Conservation (phyloP, 2,888 invertebrate species). For the Barypeithes pellucidus region DNA sequence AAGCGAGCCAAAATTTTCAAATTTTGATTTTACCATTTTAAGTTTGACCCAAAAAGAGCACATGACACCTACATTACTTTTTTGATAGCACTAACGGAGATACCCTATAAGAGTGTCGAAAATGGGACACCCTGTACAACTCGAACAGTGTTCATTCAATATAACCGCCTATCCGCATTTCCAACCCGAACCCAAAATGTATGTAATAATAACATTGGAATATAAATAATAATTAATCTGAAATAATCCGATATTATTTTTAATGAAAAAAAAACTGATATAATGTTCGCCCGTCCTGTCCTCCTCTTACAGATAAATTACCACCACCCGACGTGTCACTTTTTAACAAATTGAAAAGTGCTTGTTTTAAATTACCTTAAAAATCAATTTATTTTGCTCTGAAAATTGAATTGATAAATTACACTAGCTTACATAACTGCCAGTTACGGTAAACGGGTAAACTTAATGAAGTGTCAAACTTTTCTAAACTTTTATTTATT, state of each 20-base stretch:
- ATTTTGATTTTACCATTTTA: too few species aligned
- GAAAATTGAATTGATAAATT: conserved; percentile 42
- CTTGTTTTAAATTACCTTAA: conserved; percentile 25
- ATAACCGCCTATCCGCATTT: too few species aligned
- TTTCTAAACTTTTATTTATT: conserved; percentile 46
- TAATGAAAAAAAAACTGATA: background rate
- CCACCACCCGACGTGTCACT: conserved; percentile 1
- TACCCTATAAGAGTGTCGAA: too few species aligned
- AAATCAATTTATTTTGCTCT: conserved; percentile 23
- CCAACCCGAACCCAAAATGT: too few species aligned
- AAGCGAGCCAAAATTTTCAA: too few species aligned
- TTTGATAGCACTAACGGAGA: too few species aligned
- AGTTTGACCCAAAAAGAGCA: too few species aligned
- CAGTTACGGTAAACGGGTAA: conserved; percentile 42
- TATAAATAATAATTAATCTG: background rate
- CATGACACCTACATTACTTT: too few species aligned
- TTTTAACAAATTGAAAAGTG: conserved; percentile 22
- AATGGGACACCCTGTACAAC: too few species aligned
- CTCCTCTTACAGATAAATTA: conserved; percentile 6
- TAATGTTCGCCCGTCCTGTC: background rate
- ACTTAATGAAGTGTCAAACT: conserved; percentile 48
- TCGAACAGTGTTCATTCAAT: too few species aligned
- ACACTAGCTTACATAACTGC: conserved; percentile 38
- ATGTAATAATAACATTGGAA: too few species aligned
- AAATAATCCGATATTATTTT: background rate